These are phyloP conservation scores for Clarias macrocephalus DNA, from an alignment of 2,113 vertebrate species.

Conservation along the genomic window DNA sequence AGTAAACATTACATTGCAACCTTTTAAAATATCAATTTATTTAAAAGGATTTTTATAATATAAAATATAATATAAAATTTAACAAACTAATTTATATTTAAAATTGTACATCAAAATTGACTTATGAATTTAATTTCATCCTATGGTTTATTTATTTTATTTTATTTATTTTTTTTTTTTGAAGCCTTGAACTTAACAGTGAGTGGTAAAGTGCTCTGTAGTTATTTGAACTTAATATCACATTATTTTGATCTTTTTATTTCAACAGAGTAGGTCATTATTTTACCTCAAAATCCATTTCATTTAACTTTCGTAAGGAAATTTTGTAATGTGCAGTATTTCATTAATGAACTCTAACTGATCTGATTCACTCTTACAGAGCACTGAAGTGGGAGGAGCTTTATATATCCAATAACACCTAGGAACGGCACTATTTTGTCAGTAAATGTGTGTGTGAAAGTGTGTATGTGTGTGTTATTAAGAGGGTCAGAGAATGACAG, in stretches of 20 bases:
- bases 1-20: no score
- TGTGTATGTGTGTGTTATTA: not conserved
- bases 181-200: not conserved
- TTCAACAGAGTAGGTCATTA: not conserved
- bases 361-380: not conserved
- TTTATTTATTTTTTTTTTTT: no score
- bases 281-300: no score
- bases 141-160: not conserved
- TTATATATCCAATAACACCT: not conserved
- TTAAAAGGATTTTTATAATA: not conserved
- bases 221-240: not conserved
- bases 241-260: not conserved
- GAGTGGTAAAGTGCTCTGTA: not conserved
- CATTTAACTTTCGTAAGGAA: no score
- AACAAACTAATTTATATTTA: not conserved
- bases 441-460: not conserved
- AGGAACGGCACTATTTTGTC: not conserved
- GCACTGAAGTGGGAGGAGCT: not conserved
- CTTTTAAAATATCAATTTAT: not conserved
- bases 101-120: not conserved
- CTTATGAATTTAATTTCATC: not conserved
- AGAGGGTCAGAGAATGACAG: no score
- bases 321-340: not conserved
- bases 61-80: no score
- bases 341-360: not conserved